Conservation (phyloP, 2,888 invertebrate species). For the Lysandra bellargus region DNA sequence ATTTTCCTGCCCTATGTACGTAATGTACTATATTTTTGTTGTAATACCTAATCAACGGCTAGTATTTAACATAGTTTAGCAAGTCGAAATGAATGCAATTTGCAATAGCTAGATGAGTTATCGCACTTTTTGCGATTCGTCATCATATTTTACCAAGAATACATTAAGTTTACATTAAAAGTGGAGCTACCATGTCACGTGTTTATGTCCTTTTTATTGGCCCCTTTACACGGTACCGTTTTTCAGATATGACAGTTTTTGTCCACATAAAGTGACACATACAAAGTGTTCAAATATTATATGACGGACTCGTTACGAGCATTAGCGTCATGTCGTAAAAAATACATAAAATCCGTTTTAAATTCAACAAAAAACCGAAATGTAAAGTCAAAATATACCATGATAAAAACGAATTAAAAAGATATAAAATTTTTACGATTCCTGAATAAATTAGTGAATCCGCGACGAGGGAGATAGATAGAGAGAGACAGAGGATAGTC, state of each 20-base stretch:
- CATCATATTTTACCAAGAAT: not conserved
- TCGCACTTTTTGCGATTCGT: not conserved
- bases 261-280: slow-evolving; percentile 15
- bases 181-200: slow-evolving; percentile 12
- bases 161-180: slow-evolving; percentile 5
- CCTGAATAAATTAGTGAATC: slow-evolving; percentile 19
- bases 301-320: slow-evolving; percentile 10
- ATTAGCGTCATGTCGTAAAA: slow-evolving; percentile 24
- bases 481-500: slow-evolving; percentile 39
- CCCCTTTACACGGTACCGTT: not conserved
- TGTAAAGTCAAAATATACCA: slow-evolving; percentile 25
- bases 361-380: slow-evolving; percentile 16
- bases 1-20: too few relatives aligned
- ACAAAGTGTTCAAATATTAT: slow-evolving; percentile 2
- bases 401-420: slow-evolving; percentile 29
- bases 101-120: not conserved
- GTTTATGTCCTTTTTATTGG: slow-evolving; percentile 6
- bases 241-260: slow-evolving; percentile 12
- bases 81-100: too few relatives aligned
- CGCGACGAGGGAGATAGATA: slow-evolving; percentile 33
- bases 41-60: too few relatives aligned
- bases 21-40: too few relatives aligned
- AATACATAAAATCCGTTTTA: slow-evolving; percentile 20
- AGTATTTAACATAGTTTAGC: too few relatives aligned
- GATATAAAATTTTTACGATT: slow-evolving; percentile 24